Percentiles rank a stretch among this genome's conserved stretches.
These are phyloP conservation scores for Mercenaria mercenaria DNA, from an alignment of 1,140 invertebrate genomes.

Conservation along the genomic window DNA sequence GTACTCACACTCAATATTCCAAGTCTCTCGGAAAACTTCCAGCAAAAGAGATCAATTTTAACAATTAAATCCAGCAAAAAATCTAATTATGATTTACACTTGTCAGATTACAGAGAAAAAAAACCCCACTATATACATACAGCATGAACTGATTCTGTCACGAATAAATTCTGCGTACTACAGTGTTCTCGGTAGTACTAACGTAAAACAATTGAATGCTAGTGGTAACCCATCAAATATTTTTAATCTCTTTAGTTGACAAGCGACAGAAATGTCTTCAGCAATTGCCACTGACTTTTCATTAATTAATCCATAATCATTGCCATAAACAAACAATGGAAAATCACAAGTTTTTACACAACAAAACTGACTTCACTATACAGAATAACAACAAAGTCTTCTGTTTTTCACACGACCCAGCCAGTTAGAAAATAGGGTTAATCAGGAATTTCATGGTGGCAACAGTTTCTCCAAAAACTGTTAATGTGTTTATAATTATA, in stretches of 20 bases:
- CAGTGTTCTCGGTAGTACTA: too few relatives aligned
- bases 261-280: constrained; percentile 6
- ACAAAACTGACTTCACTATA: constrained; percentile 1
- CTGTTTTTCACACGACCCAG: constrained; percentile 25
- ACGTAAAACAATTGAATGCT: not conserved
- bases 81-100: too few relatives aligned
- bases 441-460: constrained; percentile 14
- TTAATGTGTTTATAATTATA: constrained; percentile 39
- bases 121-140: too few relatives aligned
- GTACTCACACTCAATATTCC: too few relatives aligned
- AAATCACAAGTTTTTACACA: not conserved
- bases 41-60: not conserved
- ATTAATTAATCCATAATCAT: not conserved
- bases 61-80: too few relatives aligned
- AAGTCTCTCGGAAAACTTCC: too few relatives aligned
- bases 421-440: not conserved
- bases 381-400: not conserved
- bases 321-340: constrained; percentile 1
- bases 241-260: not conserved
- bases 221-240: too few relatives aligned
- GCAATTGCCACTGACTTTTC: not conserved
- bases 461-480: constrained; percentile 15
- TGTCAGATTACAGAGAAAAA: too few relatives aligned
- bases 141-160: too few relatives aligned
- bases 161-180: too few relatives aligned